Evolutionary conservation across 64 coral and sea anemone genomes (phyloP).

Genomic region (Stylophora pistillata): DNA sequence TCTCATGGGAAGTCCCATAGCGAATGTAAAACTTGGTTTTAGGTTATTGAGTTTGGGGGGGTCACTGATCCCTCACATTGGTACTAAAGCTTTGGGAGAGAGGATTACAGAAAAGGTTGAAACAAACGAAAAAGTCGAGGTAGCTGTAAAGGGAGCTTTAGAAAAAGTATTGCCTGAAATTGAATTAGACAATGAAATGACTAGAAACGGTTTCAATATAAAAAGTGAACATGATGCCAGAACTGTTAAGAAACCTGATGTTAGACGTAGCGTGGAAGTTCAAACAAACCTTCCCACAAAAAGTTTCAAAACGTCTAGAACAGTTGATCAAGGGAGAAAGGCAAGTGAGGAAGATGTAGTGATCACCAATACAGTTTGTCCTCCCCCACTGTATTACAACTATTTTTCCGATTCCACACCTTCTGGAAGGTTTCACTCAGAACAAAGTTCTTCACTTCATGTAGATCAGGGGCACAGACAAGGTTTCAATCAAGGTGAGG

Average conservation of each 20-base stretch:
- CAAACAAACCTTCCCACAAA: constrained; percentile 56
- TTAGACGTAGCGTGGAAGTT: constrained; percentile 39
- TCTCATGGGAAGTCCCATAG: constrained; percentile 85
- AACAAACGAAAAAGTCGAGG: background rate
- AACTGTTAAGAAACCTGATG: background rate
- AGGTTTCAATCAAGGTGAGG: background rate
- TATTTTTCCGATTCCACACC: constrained; percentile 35
- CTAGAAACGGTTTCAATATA: background rate
- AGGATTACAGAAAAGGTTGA: constrained; percentile 32
- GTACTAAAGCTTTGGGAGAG: constrained; percentile 23
- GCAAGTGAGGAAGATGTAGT: constrained; percentile 54
- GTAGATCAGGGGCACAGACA: background rate
- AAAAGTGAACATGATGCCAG: background rate
- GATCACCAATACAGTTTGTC: constrained; percentile 85
- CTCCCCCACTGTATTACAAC: constrained; percentile 84
- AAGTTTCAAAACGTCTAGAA: background rate
- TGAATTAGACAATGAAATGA: background rate
- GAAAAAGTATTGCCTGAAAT: constrained; percentile 18
- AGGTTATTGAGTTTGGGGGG: constrained; percentile 91
- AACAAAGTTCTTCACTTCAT: background rate
- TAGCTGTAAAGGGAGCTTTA: background rate
- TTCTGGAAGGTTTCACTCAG: background rate
- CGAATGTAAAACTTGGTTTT: constrained; percentile 66
- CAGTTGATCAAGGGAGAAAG: background rate
- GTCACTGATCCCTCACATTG: constrained; percentile 74